Conservation (phyloP, 2,888 invertebrate species). For the Heliconius hortense region DNA sequence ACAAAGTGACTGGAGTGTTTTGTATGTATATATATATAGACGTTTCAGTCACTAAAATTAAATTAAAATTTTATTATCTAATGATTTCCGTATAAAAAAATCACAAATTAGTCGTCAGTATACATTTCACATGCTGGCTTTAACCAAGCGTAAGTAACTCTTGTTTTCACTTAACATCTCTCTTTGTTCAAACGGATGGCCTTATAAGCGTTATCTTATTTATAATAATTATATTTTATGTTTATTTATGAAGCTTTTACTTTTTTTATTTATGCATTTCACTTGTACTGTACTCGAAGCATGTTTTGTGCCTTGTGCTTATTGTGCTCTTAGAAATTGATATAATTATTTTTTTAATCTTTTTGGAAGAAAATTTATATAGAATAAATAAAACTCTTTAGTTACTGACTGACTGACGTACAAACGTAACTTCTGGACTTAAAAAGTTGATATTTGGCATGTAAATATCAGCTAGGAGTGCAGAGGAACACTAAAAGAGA, state of each 20-base stretch:
- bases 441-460: no score
- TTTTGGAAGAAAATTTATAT: background rate
- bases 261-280: conserved; percentile 10
- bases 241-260: conserved; percentile 23
- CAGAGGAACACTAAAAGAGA: no score
- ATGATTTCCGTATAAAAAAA: background rate
- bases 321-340: background rate
- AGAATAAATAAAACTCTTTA: no score
- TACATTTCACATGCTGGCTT: conserved; percentile 18
- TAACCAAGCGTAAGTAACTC: conserved; percentile 37
- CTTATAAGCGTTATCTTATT: conserved; percentile 27
- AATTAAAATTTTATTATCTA: background rate
- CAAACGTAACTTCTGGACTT: no score
- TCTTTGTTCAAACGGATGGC: conserved; percentile 36
- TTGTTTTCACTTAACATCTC: conserved; percentile 44
- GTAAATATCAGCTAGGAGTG: no score
- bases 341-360: background rate
- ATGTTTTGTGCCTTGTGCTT: background rate
- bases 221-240: conserved; percentile 18
- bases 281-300: background rate
- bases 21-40: no score
- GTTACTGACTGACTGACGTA: no score
- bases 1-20: no score
- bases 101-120: conserved; percentile 8
- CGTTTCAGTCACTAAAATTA: no score